Evolutionary conservation across 2,113 vertebrate species (phyloP), one percentile per base, ranked within the genome.

Genomic region (Sceloporus tristichus): DNA sequence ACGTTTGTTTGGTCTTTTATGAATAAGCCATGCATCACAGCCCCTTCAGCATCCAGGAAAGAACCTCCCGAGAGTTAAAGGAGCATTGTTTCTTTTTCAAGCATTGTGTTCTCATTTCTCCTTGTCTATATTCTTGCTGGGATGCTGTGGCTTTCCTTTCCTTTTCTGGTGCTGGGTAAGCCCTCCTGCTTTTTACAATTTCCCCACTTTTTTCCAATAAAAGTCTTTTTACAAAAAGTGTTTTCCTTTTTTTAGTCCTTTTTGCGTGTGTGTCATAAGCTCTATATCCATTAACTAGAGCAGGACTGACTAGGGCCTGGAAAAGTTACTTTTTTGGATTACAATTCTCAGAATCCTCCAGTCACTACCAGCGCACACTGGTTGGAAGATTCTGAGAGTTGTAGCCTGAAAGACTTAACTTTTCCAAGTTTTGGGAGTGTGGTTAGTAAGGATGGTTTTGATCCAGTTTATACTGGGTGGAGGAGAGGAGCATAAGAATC

Each of bases 181-280:
- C 90, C 91, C 82, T 18, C 68, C 5, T 88, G 85, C 87, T 92
- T 93, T 86, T 94, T 83, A 91, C 87, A 93, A 79, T 74, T 66
- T 87, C 84, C 84, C 91, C 94, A 90, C 87, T 86, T 94, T 94
- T 95, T 94, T 94, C 92, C 91, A 96, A 96, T 96, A 95, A 96
- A 95, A 94, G 34, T n/a, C 75, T 94, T 94, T 91, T 65, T 25
- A 1, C 0, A 40, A 91, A 92, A 89, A 80, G 4, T 71, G 71
- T 5, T 1, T 23, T 79, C 4, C 21, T 68, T 1, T 81, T 5
- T 70, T 10, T 21, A 0, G 0, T 34, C 2, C 13, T n/a, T 2
- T 75, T 87, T 74, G 48, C 34, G 34, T 68, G 38, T 70, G 70
- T 18, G 14, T 34, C 82, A 59, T 85, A 11, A 38, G n/a, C 8